Conservation (phyloP, 1,140 invertebrate genomes). For the Drosophila saltans region DNA sequence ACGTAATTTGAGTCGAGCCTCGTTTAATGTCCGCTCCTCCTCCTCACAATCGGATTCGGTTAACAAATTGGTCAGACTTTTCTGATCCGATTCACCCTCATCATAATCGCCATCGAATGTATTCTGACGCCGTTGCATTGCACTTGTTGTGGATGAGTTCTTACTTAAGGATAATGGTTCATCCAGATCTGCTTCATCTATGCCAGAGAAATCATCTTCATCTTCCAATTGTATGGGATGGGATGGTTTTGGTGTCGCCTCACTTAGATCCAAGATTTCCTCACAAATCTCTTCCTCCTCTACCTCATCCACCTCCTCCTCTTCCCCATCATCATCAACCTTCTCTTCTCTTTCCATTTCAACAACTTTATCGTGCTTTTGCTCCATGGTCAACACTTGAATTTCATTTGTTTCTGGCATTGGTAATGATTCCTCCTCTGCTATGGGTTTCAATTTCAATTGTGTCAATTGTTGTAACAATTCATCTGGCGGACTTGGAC, state of each 20-base stretch:
- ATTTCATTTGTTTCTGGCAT: too few species aligned
- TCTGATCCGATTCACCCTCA: constrained; percentile 65
- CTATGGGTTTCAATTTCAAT: constrained; percentile 70
- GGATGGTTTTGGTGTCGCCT: constrained; percentile 23
- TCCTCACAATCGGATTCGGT: constrained; percentile 76
- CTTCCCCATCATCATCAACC: not conserved
- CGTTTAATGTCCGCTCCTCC: constrained; percentile 65
- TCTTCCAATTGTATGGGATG: constrained; percentile 29
- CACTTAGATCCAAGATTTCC: constrained; percentile 66
- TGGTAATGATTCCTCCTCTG: constrained; percentile 45
- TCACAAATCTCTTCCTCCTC: constrained; percentile 76
- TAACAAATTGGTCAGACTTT: constrained; percentile 71
- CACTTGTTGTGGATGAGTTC: not conserved
- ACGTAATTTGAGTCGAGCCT: constrained; percentile 56
- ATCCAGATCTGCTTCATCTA: constrained; percentile 63
- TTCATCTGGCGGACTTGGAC: constrained; percentile 59
- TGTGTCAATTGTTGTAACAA: constrained; percentile 87
- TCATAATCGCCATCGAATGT: constrained; percentile 65
- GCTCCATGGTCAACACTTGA: too few species aligned
- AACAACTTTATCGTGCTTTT: too few species aligned
- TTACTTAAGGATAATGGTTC: constrained; percentile 16
- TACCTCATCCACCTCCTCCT: constrained; percentile 28
- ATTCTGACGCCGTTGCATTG: constrained; percentile 45
- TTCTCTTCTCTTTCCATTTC: not conserved
- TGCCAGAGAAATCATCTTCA: constrained; percentile 67